Conservation (phyloP, 2,113 vertebrate genomes). For the Agelaius tricolor region DNA sequence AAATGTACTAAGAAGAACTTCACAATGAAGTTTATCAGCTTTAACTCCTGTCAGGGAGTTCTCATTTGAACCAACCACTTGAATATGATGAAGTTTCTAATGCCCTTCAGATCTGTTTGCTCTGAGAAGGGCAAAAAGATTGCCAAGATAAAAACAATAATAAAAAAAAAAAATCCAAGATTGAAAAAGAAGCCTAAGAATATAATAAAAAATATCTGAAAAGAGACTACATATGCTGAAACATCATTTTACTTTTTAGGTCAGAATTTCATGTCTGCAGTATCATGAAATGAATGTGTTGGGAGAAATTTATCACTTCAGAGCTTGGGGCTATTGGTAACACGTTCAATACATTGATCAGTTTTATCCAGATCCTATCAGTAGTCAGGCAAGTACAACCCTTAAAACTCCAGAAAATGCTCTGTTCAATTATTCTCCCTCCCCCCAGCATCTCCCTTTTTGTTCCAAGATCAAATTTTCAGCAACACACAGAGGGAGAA, state of each 20-base stretch:
- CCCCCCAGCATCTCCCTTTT: not conserved
- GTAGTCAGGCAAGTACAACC: not conserved
- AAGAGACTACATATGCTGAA: not conserved
- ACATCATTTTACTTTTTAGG: not conserved
- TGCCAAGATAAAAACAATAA: not conserved
- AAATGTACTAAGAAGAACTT: not conserved
- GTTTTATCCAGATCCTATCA: not conserved
- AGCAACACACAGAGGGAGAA: not conserved
- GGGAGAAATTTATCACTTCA: not conserved
- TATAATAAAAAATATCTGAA: not conserved
- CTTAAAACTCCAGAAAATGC: not conserved
- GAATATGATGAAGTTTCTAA: not conserved
- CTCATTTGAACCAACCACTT: accelerated
- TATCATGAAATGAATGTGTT: not conserved
- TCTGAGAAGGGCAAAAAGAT: not conserved
- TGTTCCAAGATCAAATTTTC: not conserved
- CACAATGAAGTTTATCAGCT: not conserved
- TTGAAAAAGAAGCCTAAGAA: not conserved
- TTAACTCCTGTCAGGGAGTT: not conserved
- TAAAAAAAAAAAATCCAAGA: not conserved
- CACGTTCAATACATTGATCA: not conserved
- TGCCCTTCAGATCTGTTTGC: not conserved
- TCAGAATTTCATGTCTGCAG: not conserved
- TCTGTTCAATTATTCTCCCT: not conserved
- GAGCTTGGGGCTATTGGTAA: not conserved